Evolutionary conservation across 2,797 vertebrate genomes (phyloP).

Genomic region (Numenius phaeopus): DNA sequence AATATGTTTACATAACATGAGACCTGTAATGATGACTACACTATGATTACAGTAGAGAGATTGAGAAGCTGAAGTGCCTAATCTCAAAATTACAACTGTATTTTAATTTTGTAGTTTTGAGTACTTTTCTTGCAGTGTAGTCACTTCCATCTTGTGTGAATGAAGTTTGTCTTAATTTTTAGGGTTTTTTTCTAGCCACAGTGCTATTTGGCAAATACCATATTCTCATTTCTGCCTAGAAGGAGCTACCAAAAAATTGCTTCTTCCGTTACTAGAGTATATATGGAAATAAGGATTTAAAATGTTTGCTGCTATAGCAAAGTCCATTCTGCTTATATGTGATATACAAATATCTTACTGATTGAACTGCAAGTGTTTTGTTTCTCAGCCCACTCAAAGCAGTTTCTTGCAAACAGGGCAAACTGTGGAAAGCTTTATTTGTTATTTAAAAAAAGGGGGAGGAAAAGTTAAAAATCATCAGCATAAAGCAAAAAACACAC

Average conservation of each 20-base stretch:
- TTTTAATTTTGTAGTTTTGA: neutral
- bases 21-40: neutral
- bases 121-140: neutral
- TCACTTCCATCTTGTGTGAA: neutral
- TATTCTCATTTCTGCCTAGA: neutral
- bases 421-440: neutral
- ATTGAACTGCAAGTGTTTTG: neutral
- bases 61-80: neutral
- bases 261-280: neutral
- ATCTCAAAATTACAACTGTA: neutral
- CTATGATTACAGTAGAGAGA: neutral
- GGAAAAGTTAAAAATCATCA: neutral
- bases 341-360: neutral
- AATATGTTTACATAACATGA: neutral
- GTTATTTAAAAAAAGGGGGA: neutral
- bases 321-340: neutral
- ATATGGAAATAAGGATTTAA: neutral
- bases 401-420: neutral
- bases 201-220: neutral
- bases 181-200: accelerated
- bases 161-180: neutral
- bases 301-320: neutral
- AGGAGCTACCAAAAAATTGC: neutral
- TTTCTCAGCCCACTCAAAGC: neutral
- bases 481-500: neutral